These are phyloP conservation scores for Nephrotoma appendiculata DNA, from an alignment of 2,888 invertebrate species.

Conservation along the genomic window DNA sequence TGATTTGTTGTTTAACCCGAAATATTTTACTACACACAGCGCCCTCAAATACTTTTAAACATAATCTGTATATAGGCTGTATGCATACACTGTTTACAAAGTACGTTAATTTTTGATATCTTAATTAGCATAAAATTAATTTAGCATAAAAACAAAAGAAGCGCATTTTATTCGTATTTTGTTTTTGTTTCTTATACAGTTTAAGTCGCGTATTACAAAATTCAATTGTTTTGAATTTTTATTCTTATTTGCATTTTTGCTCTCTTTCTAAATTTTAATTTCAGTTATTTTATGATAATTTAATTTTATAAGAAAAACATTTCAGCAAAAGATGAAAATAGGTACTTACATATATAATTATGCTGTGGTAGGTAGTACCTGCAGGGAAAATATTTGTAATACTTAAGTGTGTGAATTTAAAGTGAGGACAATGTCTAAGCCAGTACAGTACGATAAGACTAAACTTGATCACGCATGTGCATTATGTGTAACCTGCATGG, in stretches of 20 bases:
- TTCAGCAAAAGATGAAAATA: background rate
- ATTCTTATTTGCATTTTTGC: background rate
- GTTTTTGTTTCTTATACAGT: background rate
- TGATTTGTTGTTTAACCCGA: too few relatives aligned
- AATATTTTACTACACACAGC: too few relatives aligned
- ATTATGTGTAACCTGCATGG: too few relatives aligned
- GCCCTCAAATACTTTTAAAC: too few relatives aligned
- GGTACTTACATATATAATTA: background rate
- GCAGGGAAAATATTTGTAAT: too few relatives aligned
- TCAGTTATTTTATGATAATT: background rate
- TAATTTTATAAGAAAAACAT: background rate
- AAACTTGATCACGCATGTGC: too few relatives aligned
- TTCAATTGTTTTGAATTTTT: background rate
- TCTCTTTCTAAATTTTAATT: background rate
- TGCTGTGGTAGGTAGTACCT: too few relatives aligned
- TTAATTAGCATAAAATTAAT: background rate
- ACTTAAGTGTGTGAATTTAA: too few relatives aligned
- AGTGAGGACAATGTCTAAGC: too few relatives aligned
- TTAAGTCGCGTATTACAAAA: background rate
- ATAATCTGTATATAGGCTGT: too few relatives aligned
- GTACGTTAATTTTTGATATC: background rate
- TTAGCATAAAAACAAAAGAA: background rate
- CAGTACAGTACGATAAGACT: too few relatives aligned
- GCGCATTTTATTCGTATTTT: background rate
- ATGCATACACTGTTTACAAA: background rate